Conservation (phyloP, 37 sponge, comb jelly and placozoan species). For the Halisarca cf. caerulea region DNA sequence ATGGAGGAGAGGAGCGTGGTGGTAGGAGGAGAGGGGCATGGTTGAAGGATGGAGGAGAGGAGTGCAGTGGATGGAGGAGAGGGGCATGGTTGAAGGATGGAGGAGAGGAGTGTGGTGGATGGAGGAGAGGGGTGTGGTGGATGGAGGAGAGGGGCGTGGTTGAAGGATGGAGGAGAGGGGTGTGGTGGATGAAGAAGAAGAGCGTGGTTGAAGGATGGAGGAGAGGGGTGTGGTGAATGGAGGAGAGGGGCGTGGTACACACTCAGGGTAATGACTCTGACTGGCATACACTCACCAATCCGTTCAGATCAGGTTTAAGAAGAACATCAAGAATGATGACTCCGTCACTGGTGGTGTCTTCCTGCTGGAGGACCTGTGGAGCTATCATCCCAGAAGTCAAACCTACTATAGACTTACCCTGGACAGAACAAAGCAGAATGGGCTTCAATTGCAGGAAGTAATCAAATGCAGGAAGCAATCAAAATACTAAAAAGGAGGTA, state of each 20-base stretch:
- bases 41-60: no score
- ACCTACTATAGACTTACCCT: slow-evolving; percentile 2
- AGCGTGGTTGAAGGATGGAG: background rate
- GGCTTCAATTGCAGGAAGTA: background rate
- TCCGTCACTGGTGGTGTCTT: background rate
- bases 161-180: background rate
- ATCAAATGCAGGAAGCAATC: background rate
- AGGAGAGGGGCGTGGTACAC: background rate
- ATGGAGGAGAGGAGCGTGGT: background rate
- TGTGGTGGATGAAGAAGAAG: background rate
- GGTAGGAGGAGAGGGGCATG: background rate
- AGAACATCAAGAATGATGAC: background rate
- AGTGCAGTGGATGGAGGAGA: no score
- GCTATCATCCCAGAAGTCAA: slow-evolving; percentile 8
- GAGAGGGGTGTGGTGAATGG: background rate
- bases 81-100: background rate
- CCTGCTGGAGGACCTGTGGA: background rate
- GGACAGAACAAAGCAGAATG: background rate
- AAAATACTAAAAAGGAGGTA: background rate
- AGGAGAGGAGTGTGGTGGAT: background rate
- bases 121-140: background rate
- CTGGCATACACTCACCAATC: background rate
- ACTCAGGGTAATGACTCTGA: no score
- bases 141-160: background rate
- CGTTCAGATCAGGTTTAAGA: slow-evolving; percentile 9